Conservation (phyloP, 2,797 vertebrate genomes). For the Takifugu ocellatus region DNA sequence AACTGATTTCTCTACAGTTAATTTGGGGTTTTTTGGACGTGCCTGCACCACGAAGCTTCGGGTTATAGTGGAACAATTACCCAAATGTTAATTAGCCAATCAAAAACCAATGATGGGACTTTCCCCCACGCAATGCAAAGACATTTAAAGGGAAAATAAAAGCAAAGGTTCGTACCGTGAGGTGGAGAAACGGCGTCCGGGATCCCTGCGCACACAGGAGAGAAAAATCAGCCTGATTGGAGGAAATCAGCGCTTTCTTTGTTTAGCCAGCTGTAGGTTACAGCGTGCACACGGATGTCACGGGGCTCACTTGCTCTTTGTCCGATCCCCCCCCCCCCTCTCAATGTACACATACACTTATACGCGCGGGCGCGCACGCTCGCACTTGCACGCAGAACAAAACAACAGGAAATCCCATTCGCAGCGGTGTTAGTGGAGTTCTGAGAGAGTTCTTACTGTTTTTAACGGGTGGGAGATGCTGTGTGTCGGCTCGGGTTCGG, state of each 20-base stretch:
- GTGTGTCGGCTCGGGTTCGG: conserved; percentile 43
- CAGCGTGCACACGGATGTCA: conserved; percentile 72
- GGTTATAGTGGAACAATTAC: conserved; percentile 68
- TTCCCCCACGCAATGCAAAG: conserved; percentile 14
- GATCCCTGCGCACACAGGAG: conserved; percentile 36
- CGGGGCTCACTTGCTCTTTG: conserved; percentile 75
- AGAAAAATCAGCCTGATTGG: conserved; percentile 40
- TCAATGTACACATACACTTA: conserved; percentile 61
- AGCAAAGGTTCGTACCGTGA: conserved; percentile 35
- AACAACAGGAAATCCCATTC: conserved; percentile 16
- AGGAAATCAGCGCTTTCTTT: conserved; percentile 72
- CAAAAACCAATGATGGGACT: conserved; percentile 61
- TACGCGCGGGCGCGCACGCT: conserved; percentile 2
- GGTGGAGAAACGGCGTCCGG: conserved; percentile 29
- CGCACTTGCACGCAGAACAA: conserved; percentile 24
- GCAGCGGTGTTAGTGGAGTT: background rate
- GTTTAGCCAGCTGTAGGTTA: conserved; percentile 79
- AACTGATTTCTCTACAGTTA: background rate
- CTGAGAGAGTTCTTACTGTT: conserved; percentile 38
- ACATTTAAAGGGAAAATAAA: conserved; percentile 35
- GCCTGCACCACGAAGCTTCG: conserved; percentile 44
- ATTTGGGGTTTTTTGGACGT: conserved; percentile 31
- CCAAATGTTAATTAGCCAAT: conserved; percentile 74
- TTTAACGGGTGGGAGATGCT: conserved; percentile 37
- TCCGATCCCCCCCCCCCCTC: conserved; percentile 59